These are phyloP conservation scores for Neolamprologus cancellatus DNA, from an alignment of 2,113 vertebrate genomes.

Conservation along the genomic window DNA sequence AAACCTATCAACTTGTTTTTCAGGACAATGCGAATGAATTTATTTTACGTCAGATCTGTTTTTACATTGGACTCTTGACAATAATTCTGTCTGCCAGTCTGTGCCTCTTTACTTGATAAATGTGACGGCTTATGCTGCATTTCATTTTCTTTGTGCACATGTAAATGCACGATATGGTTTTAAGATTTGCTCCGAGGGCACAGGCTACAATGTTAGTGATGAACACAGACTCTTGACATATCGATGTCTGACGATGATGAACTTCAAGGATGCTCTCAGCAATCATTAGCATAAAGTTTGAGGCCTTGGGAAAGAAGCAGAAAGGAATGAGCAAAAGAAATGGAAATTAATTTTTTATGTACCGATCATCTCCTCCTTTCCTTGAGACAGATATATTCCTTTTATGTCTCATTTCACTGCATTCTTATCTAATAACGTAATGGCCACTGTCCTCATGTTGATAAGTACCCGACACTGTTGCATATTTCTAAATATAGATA, in stretches of 20 bases:
- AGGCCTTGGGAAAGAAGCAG: background rate
- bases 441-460: background rate
- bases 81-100: background rate
- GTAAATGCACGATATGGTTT: background rate
- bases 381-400: background rate
- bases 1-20: background rate
- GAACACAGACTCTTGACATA: background rate
- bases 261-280: background rate
- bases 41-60: background rate
- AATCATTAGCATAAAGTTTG: background rate
- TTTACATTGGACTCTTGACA: background rate
- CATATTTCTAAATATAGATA: background rate
- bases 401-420: background rate
- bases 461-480: background rate
- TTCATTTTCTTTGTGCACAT: background rate
- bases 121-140: background rate
- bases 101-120: background rate
- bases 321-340: background rate
- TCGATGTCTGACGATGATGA: background rate
- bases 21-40: background rate
- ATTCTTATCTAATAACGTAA: background rate
- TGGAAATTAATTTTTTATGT: background rate
- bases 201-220: background rate
- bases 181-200: background rate
- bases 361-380: background rate